Evolutionary conservation across 2,888 invertebrate genomes (phyloP), one percentile per base, ranked within the genome.

Genomic region (Busseola fusca): DNA sequence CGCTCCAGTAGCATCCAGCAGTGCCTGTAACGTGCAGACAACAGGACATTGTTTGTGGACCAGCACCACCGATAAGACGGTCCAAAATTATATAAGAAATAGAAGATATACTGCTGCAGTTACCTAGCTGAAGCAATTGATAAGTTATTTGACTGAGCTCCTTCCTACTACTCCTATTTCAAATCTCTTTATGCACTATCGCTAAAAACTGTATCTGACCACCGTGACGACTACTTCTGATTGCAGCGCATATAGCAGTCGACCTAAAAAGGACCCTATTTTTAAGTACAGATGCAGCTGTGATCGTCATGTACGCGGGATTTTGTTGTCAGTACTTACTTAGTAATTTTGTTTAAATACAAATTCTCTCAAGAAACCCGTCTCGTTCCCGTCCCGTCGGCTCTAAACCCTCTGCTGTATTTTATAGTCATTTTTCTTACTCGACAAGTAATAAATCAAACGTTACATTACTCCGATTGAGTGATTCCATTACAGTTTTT

Each of bases 391-490:
- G 91, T 86, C 57, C 84, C 94, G 93, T 78, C 0, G 0, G 3
- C 0, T 84, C 1, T 87, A 92, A 93, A 86, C 18, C 71, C 18
- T 62, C 34, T 83, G 59, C 76, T 88, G 89, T 93, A 89, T 92
- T 94, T 94, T 93, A 90, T 91, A 93, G 90, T 93, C 93, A 95
- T 95, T 95, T 95, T 95, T 95, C 95, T 95, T 94, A 91, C 91
- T 91, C 90, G 89, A 89, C 85, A 87, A 87, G 90, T 90, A 91
- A 95, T 95, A 95, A 95, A 95, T 95, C 94, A 88, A 92, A 92
- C 91, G 92, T 86, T 91, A 92, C 94, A 94, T 95, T 95, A 95
- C 92, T 93, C 89, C 92, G 94, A 95, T 94, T 93, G 94, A 95
- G 90, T 90, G 94, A 93, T 94, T 93, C 94, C 94, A 95, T 94